A percentile compares a stretch with the other conserved stretches of the same genome.
phyloP scores from a whole-genome alignment of 1,140 invertebrate species.

The Heliconius eleuchia region DNA sequence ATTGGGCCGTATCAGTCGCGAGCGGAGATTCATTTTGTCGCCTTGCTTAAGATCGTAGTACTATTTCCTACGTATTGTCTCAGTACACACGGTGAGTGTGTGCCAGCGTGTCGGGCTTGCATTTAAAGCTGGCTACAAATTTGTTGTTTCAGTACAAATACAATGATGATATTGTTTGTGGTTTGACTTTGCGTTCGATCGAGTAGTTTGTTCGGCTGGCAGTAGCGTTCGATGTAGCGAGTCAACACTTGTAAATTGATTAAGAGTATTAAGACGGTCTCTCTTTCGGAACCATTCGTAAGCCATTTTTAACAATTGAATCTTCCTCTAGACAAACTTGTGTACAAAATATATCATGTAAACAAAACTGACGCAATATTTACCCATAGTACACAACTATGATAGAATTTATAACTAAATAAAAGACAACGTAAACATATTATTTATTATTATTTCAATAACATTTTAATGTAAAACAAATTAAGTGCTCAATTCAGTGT shows the following conservation, averaged over 20 bases:
- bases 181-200: constrained; percentile 76
- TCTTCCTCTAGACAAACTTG: not conserved
- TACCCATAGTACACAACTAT: not conserved
- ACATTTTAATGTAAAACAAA: constrained; percentile 34
- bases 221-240: constrained; percentile 51
- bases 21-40: constrained; percentile 80
- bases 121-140: constrained; percentile 80
- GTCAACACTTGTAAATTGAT: constrained; percentile 68
- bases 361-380: not conserved
- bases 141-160: constrained; percentile 80
- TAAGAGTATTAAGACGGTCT: constrained; percentile 48
- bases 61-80: constrained; percentile 78
- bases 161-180: constrained; percentile 79
- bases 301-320: constrained; percentile 23
- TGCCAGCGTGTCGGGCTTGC: constrained; percentile 72
- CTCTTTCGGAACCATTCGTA: constrained; percentile 7
- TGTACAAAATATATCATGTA: not conserved
- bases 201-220: constrained; percentile 69
- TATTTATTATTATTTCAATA: not conserved
- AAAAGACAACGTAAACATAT: constrained; percentile 1
- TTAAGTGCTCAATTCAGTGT: constrained; percentile 34
- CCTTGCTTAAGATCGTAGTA: constrained; percentile 78
- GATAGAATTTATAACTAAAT: constrained; percentile 5
- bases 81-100: constrained; percentile 76
- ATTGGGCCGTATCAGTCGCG: constrained; percentile 80